Conservation (phyloP, 2,888 invertebrate species). For the Drosophila demipolita region DNA sequence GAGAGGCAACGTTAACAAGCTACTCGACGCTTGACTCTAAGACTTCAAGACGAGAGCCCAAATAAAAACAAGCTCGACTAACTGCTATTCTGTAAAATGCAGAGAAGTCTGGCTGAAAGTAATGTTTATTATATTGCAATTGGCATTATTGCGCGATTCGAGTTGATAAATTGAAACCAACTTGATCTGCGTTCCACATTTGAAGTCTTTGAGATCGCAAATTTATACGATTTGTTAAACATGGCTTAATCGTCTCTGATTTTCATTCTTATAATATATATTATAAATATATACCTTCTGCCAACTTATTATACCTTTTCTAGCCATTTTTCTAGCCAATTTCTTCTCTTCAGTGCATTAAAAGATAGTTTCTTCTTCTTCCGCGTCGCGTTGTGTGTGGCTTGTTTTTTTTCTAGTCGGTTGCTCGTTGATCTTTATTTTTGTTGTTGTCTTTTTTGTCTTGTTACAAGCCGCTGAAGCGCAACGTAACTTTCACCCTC, state of each 20-base stretch:
- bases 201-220: not conserved
- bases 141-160: not conserved
- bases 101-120: not conserved
- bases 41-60: not conserved
- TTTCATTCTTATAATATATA: not conserved
- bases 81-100: not conserved
- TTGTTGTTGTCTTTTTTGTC: slow-evolving; percentile 23
- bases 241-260: not conserved
- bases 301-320: not conserved
- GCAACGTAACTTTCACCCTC: slow-evolving; percentile 57
- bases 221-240: not conserved
- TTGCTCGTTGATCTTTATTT: slow-evolving; percentile 35
- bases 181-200: not conserved
- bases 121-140: not conserved
- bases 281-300: not conserved
- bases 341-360: not conserved
- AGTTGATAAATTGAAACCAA: not conserved
- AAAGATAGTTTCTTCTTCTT: not conserved
- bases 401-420: slow-evolving; percentile 37
- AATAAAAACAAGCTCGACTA: not conserved
- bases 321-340: not conserved
- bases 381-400: slow-evolving; percentile 70
- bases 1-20: not conserved
- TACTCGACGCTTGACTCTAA: slow-evolving; percentile 3
- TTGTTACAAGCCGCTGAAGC: slow-evolving; percentile 67